Evolutionary conservation across 2,113 vertebrate genomes (phyloP).

Genomic region (Calyptommatus sinebrachiatus): DNA sequence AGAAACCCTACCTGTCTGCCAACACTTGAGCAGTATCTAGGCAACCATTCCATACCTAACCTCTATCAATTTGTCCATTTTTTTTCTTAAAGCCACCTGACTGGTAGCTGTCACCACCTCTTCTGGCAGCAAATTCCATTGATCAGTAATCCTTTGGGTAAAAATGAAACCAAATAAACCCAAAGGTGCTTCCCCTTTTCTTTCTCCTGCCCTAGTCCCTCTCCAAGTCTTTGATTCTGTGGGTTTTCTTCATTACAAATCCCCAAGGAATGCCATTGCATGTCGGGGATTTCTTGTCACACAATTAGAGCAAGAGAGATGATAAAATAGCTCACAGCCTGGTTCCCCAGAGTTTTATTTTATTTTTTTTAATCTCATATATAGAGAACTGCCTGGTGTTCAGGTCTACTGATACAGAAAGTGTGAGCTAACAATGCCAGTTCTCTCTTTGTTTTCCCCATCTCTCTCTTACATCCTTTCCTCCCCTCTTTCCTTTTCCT

Average conservation of each 20-base stretch:
- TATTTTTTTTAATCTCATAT: not conserved
- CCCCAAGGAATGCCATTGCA: not conserved
- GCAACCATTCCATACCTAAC: no score
- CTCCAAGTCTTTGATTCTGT: not conserved
- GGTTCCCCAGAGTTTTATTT: rapidly evolving
- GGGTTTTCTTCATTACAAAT: not conserved
- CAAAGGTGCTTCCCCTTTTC: no score
- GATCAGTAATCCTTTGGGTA: no score
- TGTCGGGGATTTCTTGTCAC: no score
- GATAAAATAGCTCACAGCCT: not conserved
- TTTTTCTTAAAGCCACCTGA: no score
- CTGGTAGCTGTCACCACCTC: no score
- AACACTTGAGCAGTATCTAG: no score
- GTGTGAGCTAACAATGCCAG: not conserved
- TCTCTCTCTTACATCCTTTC: not conserved
- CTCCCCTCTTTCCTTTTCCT: not conserved
- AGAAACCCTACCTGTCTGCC: no score
- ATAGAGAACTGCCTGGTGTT: not conserved
- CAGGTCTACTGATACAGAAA: conserved; percentile 8
- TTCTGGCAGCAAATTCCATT: no score
- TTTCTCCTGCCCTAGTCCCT: no score
- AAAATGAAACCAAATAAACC: no score
- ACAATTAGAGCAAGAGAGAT: not conserved
- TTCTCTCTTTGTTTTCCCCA: not conserved
- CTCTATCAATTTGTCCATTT: no score